Evolutionary conservation across 53 echinoderm and acorn worm genomes (phyloP).

Genomic region (Apostichopus leukothele): DNA sequence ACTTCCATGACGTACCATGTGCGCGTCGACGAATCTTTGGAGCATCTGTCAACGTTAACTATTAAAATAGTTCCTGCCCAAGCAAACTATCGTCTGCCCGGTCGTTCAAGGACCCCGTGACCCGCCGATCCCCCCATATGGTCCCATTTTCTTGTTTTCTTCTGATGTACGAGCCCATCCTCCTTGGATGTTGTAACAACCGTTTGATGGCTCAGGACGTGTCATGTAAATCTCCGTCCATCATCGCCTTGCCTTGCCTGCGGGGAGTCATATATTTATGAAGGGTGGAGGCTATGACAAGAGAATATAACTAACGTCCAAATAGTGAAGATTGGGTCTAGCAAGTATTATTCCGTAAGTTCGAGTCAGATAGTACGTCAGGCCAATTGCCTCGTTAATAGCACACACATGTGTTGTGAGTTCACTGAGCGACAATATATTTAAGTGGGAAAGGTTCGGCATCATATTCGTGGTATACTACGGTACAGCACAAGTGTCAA

Average conservation of each 20-base stretch:
- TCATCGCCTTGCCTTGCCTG: slow-evolving; percentile 34
- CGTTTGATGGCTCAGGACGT: slow-evolving; percentile 41
- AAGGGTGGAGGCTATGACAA: slow-evolving; percentile 22
- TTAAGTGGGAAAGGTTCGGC: background rate
- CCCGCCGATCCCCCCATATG: slow-evolving; percentile 34
- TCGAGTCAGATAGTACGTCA: background rate
- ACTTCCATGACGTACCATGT: background rate
- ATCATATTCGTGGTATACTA: background rate
- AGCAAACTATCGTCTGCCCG: slow-evolving; percentile 20
- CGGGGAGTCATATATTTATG: slow-evolving; percentile 39
- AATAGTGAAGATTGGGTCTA: background rate
- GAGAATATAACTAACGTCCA: slow-evolving; percentile 12
- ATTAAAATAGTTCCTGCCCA: slow-evolving; percentile 35
- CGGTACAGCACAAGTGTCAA: background rate
- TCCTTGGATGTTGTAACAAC: slow-evolving; percentile 25
- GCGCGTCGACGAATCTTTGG: background rate
- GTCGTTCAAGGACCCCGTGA: slow-evolving; percentile 45
- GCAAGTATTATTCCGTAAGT: background rate
- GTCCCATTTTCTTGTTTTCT: slow-evolving; percentile 10
- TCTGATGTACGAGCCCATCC: slow-evolving; percentile 19
- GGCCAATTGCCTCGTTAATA: slow-evolving; percentile 10
- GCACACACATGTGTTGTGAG: slow-evolving; percentile 21
- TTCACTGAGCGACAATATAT: slow-evolving; percentile 35
- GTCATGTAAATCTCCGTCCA: slow-evolving; percentile 22
- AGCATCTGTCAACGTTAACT: slow-evolving; percentile 31